Evolutionary conservation across 1,140 invertebrate species (phyloP).

Genomic region (Euura saliciscinereae): DNA sequence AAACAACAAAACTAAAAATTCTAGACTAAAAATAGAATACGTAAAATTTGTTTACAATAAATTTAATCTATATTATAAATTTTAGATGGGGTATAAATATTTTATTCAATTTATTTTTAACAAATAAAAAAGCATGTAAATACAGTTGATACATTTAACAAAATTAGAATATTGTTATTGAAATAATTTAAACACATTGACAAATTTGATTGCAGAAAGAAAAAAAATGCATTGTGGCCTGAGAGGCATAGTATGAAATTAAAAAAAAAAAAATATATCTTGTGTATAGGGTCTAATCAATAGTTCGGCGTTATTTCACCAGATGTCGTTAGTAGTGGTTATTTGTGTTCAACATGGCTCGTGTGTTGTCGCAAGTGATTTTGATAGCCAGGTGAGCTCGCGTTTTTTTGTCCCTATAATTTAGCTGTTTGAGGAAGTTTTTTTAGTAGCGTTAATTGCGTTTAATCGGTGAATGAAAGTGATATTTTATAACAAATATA

Average conservation of each 20-base stretch:
- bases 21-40: too few species aligned
- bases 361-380: conserved; percentile 6
- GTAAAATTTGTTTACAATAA: too few species aligned
- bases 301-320: neutral
- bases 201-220: too few species aligned
- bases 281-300: neutral
- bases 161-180: too few species aligned
- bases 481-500: neutral
- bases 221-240: too few species aligned
- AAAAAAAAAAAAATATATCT: neutral
- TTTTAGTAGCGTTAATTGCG: neutral
- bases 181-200: too few species aligned
- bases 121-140: too few species aligned
- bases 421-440: neutral
- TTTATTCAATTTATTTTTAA: too few species aligned
- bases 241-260: neutral
- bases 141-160: too few species aligned
- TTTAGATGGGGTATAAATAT: too few species aligned
- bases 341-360: conserved; percentile 2
- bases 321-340: neutral
- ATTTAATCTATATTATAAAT: too few species aligned
- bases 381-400: conserved; percentile 6
- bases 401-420: neutral
- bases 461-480: neutral
- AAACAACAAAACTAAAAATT: too few species aligned